Conservation (phyloP, 2,113 vertebrate species). For the Alouatta palliata region DNA sequence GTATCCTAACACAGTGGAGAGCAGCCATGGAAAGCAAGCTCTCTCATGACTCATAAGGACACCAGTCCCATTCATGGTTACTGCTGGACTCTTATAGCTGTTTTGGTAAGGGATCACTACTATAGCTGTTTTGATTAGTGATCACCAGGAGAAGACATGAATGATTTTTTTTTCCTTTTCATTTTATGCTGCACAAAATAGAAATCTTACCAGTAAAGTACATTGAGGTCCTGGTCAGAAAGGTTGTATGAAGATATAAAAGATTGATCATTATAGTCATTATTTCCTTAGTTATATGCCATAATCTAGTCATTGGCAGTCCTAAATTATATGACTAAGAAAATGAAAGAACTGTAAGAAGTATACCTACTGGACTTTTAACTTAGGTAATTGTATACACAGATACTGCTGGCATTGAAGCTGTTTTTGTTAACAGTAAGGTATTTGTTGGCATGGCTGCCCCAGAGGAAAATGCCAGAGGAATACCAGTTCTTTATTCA, state of each 20-base stretch:
- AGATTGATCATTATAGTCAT: not conserved
- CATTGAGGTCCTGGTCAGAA: not conserved
- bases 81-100: not conserved
- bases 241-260: not conserved
- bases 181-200: not conserved
- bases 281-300: not conserved
- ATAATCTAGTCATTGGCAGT: not conserved
- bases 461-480: not conserved
- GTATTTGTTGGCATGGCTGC: not conserved
- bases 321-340: not conserved
- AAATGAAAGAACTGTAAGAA: not conserved
- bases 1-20: not conserved
- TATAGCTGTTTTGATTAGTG: not conserved
- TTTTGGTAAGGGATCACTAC: not conserved
- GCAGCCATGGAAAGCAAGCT: not conserved
- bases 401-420: not conserved
- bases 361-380: not conserved
- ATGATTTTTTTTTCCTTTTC: not conserved
- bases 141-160: not conserved
- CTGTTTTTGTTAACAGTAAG: not conserved
- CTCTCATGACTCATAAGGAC: not conserved
- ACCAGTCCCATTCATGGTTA: not conserved
- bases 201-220: not conserved
- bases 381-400: not conserved
- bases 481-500: not conserved